Percentiles rank a stretch among this genome's conserved stretches.
These are phyloP conservation scores for Clarias laeviceps DNA, from an alignment of 2,797 vertebrate species.

Conservation along the genomic window DNA sequence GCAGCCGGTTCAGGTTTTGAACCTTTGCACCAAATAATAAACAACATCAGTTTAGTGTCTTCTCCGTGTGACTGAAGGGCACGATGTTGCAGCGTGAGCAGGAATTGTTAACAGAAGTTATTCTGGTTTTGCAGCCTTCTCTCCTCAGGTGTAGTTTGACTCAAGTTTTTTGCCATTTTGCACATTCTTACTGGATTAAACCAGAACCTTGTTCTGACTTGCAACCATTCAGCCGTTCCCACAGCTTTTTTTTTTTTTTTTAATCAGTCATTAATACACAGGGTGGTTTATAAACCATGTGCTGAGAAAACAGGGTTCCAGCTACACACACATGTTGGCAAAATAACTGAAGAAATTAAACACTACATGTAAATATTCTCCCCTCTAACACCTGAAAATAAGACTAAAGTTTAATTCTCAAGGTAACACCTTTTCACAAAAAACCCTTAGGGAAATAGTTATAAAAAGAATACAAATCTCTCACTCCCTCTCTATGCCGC, in stretches of 20 bases:
- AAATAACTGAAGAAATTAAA: background rate
- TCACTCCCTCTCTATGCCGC: too few species aligned
- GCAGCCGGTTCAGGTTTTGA: background rate
- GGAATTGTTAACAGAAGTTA: background rate
- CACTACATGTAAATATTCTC: background rate
- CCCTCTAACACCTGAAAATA: background rate
- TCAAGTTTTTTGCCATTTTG: background rate
- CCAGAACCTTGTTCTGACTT: background rate
- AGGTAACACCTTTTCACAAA: background rate
- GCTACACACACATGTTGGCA: background rate
- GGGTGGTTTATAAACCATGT: background rate
- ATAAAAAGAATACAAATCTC: background rate
- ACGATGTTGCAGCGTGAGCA: background rate
- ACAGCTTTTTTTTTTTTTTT: background rate
- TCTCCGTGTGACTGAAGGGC: background rate
- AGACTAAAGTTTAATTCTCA: background rate
- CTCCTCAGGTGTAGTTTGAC: background rate
- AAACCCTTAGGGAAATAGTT: background rate
- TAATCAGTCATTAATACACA: background rate
- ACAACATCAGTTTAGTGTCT: background rate
- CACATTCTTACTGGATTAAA: background rate
- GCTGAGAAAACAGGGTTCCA: background rate
- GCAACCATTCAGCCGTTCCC: background rate
- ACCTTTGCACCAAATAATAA: conserved; percentile 10
- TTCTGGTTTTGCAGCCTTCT: conserved; percentile 7